A percentile compares a stretch with the other conserved stretches of the same genome.
Conservation (phyloP, 2,113 vertebrate genomes). For the pig (Sus scrofa) region DNA sequence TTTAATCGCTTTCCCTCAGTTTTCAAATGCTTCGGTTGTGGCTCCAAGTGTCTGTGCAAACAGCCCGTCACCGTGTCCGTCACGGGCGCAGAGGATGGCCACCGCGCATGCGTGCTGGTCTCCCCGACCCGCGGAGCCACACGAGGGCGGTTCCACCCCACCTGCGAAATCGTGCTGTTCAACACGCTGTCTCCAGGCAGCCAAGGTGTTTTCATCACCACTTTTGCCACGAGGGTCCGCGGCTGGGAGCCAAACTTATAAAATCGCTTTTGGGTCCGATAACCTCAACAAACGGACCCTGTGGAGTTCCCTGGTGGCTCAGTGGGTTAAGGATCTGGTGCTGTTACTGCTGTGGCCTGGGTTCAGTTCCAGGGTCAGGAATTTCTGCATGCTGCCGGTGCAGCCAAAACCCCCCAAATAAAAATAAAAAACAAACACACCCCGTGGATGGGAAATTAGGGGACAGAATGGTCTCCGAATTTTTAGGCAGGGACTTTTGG, state of each 20-base stretch:
- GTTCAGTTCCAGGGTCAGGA: no score
- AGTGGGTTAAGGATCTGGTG: no score
- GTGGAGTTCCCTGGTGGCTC: no score
- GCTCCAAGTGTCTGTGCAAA: slow-evolving; percentile 66
- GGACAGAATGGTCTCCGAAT: not conserved
- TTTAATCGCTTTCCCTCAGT: slow-evolving; percentile 74
- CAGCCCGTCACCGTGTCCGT: not conserved
- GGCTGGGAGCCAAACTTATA: not conserved
- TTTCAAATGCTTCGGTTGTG: slow-evolving; percentile 70
- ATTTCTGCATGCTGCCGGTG: no score
- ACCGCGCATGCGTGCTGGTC: slow-evolving; percentile 40
- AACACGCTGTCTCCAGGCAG: fast-evolving
- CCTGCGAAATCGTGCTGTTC: not conserved
- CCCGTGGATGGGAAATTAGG: not conserved
- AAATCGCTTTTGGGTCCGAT: not conserved
- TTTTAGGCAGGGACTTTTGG: not conserved
- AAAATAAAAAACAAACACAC: not conserved
- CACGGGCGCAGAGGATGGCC: slow-evolving; percentile 50
- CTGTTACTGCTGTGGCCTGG: no score
- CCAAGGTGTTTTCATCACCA: fast-evolving
- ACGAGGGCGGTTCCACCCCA: slow-evolving; percentile 45
- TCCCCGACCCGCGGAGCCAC: slow-evolving; percentile 25
- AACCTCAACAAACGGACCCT: not conserved
- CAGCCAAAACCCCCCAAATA: no score
- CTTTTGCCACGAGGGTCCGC: not conserved